Percentiles rank a stretch among this genome's conserved stretches.
These are phyloP conservation scores for Tetramorium alpestre DNA, from an alignment of 1,140 invertebrate genomes.

Conservation along the genomic window DNA sequence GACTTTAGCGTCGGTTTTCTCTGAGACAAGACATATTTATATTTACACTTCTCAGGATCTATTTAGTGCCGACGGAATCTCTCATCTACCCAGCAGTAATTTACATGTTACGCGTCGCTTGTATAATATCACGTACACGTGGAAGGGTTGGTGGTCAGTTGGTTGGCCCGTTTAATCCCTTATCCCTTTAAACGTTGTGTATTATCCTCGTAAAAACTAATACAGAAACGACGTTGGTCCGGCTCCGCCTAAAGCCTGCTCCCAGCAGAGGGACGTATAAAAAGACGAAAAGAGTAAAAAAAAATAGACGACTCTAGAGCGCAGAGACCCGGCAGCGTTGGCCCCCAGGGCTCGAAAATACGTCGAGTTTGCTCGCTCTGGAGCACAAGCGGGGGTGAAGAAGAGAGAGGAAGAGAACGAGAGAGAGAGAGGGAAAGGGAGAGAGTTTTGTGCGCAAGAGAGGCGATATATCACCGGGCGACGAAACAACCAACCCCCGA, in stretches of 20 bases:
- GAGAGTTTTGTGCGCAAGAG: conserved; percentile 74
- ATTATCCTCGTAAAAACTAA: conserved; percentile 86
- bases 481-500: conserved; percentile 82
- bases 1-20: background rate
- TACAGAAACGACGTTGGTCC: conserved; percentile 76
- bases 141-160: conserved; percentile 79
- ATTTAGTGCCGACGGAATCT: background rate
- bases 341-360: conserved; percentile 76
- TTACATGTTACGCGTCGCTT: conserved; percentile 52
- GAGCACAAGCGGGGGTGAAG: conserved; percentile 36
- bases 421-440: background rate
- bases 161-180: conserved; percentile 82
- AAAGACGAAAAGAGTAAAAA: conserved; percentile 68
- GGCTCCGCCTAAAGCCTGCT: conserved; percentile 82
- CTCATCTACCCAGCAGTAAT: background rate
- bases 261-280: conserved; percentile 64
- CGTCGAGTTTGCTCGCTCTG: conserved; percentile 66
- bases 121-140: conserved; percentile 53
- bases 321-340: conserved; percentile 59
- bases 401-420: conserved; percentile 51
- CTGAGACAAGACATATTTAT: background rate
- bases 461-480: conserved; percentile 81
- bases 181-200: conserved; percentile 86
- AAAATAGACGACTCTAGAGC: conserved; percentile 70
- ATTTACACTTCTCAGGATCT: background rate